A percentile compares a stretch with the other conserved stretches of the same genome.
These are phyloP conservation scores for Drosophila nigrodunni DNA, from an alignment of 1,140 invertebrate species.

Conservation along the genomic window DNA sequence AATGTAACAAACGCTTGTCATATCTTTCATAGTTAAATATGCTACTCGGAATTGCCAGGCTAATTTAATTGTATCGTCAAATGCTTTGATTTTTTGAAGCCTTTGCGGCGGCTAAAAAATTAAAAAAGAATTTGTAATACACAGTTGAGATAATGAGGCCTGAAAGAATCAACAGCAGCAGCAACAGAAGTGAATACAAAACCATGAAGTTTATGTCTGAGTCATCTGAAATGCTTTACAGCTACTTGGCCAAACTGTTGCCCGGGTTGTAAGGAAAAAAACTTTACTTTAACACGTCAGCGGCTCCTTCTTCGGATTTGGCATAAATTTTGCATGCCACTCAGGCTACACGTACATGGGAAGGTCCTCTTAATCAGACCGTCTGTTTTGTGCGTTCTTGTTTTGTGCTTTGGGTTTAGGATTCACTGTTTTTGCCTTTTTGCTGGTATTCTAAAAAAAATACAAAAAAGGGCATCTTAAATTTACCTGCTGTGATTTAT, in stretches of 20 bases:
- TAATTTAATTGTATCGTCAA: constrained; percentile 3
- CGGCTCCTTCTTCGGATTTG: constrained; percentile 13
- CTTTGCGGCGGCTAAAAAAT: constrained; percentile 14
- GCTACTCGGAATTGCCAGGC: too few relatives aligned
- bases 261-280: constrained; percentile 61
- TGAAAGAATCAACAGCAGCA: constrained; percentile 51
- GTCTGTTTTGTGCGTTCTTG: constrained; percentile 20
- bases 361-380: constrained; percentile 1
- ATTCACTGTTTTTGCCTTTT: background rate
- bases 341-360: constrained; percentile 31
- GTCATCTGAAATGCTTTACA: constrained; percentile 59
- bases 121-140: constrained; percentile 58
- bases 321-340: constrained; percentile 63
- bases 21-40: too few relatives aligned
- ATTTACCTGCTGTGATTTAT: constrained; percentile 79
- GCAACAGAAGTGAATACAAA: constrained; percentile 10
- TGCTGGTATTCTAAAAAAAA: background rate
- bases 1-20: too few relatives aligned
- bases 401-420: background rate
- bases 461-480: background rate
- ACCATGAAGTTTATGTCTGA: constrained; percentile 45
- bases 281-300: constrained; percentile 49
- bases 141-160: constrained; percentile 72
- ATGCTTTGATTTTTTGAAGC: background rate
- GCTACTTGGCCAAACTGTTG: constrained; percentile 77